Base-by-base conservation (phyloP, 1,140 invertebrate species). In the Diuraphis noxia region DNA sequence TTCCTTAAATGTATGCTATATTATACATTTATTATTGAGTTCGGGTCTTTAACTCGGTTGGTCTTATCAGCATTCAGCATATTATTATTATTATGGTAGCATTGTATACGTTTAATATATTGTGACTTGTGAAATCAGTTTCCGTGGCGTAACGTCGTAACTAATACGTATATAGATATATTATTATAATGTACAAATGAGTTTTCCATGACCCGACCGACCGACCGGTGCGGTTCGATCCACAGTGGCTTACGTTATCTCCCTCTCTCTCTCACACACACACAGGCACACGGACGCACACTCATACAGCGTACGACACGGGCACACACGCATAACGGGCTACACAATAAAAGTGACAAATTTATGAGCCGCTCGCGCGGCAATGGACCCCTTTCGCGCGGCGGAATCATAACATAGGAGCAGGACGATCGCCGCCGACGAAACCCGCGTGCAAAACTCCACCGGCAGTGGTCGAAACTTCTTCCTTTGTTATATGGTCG, bases 261-360 rank as follows among this genome's bases (percentile, higher is more conserved):
- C n/a, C n/a, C 56, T 72, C 34, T 9, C 77, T 38, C 77, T 9
- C 17, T 9, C 17, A n/a, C 38, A 13, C 25, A 81, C 40, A 52
- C 19, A 86, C 34, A 86, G 19, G 25, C 34, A 49, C 17, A 46
- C 41, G 23, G 4, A 85, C 19, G 21, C n/a, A 85, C 30, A 85
- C 2, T 34, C 17, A n/a, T 10, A 41, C 40, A 41, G 23, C 13
- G 41, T 41, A 41, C 79, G 36, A 38, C 79, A 38, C 56, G 36
- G 34, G 36, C 36, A 81, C 79, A 56, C 46, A 56, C 43, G 86
- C 38, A 89, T 77, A 81, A 90, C 88, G 88, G 41, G 34, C 46
- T 23, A 36, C 52, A 81, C 72, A 90, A 81, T 90, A 90, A 90
- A 90, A 81, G 88, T 90, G 88, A 90, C 88, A 90, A 90, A 90